Conservation (phyloP, 2,113 vertebrate species). For the Nestor notabilis region DNA sequence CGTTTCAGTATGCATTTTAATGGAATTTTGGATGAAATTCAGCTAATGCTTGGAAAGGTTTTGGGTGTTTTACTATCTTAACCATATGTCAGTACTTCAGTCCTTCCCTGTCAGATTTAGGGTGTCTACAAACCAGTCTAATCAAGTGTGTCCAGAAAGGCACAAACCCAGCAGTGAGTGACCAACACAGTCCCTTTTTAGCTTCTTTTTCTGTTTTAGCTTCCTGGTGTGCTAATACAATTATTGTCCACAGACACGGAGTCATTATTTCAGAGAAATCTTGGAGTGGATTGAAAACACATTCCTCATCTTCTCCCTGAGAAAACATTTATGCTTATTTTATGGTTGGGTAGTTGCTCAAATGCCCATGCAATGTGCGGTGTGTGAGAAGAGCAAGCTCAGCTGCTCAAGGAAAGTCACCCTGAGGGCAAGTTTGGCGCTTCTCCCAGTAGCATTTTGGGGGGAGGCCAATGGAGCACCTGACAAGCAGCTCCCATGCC, state of each 20-base stretch:
- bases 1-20: slow-evolving; percentile 36
- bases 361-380: slow-evolving; percentile 24
- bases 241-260: neutral
- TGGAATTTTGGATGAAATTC: slow-evolving; percentile 54
- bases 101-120: neutral
- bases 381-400: neutral
- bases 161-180: neutral
- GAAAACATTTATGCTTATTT: slow-evolving; percentile 54
- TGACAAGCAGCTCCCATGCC: neutral
- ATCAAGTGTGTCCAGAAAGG: neutral
- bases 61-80: slow-evolving; percentile 47
- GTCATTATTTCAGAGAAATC: neutral
- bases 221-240: neutral
- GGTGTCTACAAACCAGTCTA: neutral
- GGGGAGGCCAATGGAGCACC: neutral
- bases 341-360: slow-evolving; percentile 32
- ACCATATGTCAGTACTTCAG: slow-evolving; percentile 49
- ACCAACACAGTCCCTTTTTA: neutral
- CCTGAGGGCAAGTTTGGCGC: neutral
- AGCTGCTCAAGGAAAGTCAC: neutral
- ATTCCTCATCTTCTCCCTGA: neutral
- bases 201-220: neutral
- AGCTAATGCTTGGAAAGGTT: slow-evolving; percentile 42
- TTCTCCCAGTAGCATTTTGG: neutral
- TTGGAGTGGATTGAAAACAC: neutral